phyloP scores from a whole-genome alignment of 2,888 invertebrate genomes.

The Metallyticus violacea region DNA sequence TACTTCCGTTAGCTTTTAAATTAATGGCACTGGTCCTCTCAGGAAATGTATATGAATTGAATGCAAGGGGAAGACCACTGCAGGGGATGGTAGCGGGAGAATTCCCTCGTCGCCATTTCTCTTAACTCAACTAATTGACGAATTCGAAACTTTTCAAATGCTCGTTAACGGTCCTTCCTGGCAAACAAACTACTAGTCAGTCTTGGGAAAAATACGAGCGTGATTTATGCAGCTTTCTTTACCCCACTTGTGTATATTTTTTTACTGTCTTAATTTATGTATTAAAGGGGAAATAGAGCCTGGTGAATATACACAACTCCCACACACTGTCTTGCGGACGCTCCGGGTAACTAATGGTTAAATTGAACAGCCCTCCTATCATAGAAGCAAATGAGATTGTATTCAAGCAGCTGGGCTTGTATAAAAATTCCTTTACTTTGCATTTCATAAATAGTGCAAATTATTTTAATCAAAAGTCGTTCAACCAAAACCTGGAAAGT shows the following conservation, averaged over 20 bases:
- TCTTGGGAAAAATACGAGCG: no score
- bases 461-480: no score
- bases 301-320: not conserved
- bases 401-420: no score
- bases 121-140: not conserved
- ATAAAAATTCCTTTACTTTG: no score
- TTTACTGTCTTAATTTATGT: no score
- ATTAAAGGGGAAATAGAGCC: not conserved
- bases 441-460: no score
- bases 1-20: constrained; percentile 3
- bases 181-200: not conserved
- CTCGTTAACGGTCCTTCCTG: not conserved
- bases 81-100: not conserved
- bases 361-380: not conserved
- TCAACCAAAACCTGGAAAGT: no score
- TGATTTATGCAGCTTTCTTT: not conserved
- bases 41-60: not conserved
- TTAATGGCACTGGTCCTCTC: not conserved
- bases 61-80: not conserved
- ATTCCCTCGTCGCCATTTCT: not conserved
- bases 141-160: not conserved
- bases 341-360: not conserved
- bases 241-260: no score
- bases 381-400: no score
- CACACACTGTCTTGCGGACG: not conserved